phyloP scores from a whole-genome alignment of 1,140 invertebrate species.

The Holcopasites calliopsidis region DNA sequence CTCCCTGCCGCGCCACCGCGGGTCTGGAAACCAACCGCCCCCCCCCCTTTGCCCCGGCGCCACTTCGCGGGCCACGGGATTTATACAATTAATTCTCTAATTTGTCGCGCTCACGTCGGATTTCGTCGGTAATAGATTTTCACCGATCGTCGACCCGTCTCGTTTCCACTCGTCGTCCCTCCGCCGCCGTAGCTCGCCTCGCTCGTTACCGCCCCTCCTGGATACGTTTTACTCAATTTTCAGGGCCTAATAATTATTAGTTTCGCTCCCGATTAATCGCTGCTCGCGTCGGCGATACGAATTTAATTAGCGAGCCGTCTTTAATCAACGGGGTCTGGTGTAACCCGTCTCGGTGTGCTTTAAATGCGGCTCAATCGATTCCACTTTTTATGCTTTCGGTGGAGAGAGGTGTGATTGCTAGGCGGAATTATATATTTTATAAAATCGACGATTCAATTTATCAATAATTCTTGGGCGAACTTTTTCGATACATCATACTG shows the following conservation, averaged over 20 bases:
- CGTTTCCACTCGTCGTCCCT: background rate
- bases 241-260: constrained; percentile 44
- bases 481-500: too few species aligned
- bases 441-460: too few species aligned
- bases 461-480: too few species aligned
- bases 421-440: background rate
- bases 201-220: background rate
- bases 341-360: background rate
- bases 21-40: background rate
- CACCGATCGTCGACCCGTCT: constrained; percentile 56
- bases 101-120: constrained; percentile 73
- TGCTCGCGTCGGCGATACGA: constrained; percentile 23
- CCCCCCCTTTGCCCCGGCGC: constrained; percentile 2
- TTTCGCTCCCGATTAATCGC: constrained; percentile 34
- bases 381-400: background rate
- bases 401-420: background rate
- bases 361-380: background rate
- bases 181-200: background rate
- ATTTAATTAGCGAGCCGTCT: constrained; percentile 45
- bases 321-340: background rate
- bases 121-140: constrained; percentile 71
- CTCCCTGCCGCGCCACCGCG: constrained; percentile 50
- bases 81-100: constrained; percentile 75
- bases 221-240: constrained; percentile 44
- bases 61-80: constrained; percentile 63